A percentile compares a stretch with the other conserved stretches of the same genome.
Conservation (phyloP, 2,797 vertebrate genomes). For the Pachyuromys duprasi region DNA sequence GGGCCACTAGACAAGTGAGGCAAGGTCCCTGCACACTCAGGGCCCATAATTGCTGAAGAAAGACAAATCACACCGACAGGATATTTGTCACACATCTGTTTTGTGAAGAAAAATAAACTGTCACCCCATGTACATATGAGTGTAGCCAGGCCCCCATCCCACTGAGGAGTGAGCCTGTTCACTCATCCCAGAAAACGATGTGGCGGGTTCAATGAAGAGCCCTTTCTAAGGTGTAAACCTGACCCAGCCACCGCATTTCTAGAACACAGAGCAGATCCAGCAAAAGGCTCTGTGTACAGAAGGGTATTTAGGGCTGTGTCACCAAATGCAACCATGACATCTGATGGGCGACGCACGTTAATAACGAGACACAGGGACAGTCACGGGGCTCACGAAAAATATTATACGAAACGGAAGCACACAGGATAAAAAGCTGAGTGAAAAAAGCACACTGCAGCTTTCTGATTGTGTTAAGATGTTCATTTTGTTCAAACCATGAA, state of each 20-base stretch:
- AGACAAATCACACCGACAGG: neutral
- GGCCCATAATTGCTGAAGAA: neutral
- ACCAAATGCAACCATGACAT: neutral
- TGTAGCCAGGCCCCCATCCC: neutral
- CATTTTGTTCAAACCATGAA: slow-evolving; percentile 24
- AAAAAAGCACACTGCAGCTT: slow-evolving; percentile 37
- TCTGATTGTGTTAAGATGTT: neutral
- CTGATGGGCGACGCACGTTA: neutral
- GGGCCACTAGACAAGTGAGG: slow-evolving; percentile 8
- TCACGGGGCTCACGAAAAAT: neutral
- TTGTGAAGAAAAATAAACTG: slow-evolving; percentile 46
- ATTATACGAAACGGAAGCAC: neutral
- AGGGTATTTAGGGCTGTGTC: neutral
- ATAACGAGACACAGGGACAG: neutral
- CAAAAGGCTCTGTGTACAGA: neutral
- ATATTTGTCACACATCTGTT: neutral
- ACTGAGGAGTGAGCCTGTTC: neutral
- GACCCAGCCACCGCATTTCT: neutral
- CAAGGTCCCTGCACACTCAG: neutral
- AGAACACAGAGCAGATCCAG: slow-evolving; percentile 36
- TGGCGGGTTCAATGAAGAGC: neutral
- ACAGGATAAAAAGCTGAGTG: slow-evolving; percentile 26
- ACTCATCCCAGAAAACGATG: neutral
- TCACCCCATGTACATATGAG: neutral
- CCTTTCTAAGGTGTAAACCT: slow-evolving; percentile 9